Conservation (phyloP, 2,797 vertebrate genomes). For the Enteromius anoplus region DNA sequence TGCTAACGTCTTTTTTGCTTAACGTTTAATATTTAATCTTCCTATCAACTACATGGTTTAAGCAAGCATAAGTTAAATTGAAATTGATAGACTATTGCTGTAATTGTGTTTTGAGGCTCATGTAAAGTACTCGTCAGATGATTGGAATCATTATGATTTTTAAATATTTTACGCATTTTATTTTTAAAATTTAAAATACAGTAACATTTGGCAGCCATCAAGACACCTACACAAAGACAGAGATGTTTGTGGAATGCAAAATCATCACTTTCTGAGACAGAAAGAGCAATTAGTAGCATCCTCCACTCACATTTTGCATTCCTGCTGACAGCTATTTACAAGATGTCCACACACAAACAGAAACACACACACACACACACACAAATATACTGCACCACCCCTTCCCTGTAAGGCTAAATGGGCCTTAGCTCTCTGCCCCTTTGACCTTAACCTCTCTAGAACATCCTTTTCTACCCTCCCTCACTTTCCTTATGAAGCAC, state of each 20-base stretch:
- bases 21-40: neutral
- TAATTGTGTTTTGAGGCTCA: neutral
- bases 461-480: neutral
- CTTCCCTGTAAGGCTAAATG: constrained; percentile 29
- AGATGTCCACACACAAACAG: neutral
- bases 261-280: constrained; percentile 11
- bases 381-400: neutral
- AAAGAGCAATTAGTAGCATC: constrained; percentile 6
- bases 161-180: neutral
- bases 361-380: no score
- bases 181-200: neutral
- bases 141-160: neutral
- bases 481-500: neutral
- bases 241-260: constrained; percentile 21
- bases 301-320: constrained; percentile 14
- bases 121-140: no score
- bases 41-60: constrained; percentile 1
- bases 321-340: constrained; percentile 14
- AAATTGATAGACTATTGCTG: neutral
- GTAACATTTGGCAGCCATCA: neutral
- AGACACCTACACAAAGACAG: constrained; percentile 1
- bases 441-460: constrained; percentile 19
- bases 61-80: neutral
- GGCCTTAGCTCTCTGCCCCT: neutral
- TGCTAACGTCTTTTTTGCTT: neutral